These are phyloP conservation scores for Eucriotettix oculatus DNA, from an alignment of 2,888 invertebrate species.

Conservation along the genomic window DNA sequence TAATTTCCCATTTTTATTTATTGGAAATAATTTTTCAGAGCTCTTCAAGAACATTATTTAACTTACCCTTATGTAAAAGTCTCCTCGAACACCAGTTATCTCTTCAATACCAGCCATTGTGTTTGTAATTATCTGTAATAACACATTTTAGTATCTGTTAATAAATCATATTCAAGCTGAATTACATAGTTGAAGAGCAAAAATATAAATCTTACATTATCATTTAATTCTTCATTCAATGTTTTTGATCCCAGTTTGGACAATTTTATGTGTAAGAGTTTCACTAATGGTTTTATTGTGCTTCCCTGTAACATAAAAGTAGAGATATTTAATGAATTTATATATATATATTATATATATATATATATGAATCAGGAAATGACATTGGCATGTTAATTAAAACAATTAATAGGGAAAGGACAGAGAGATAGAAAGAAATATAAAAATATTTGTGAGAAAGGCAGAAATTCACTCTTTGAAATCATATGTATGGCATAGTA, in stretches of 20 bases:
- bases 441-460: no score
- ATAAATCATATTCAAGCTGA: background rate
- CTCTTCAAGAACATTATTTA: background rate
- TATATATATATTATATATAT: no score
- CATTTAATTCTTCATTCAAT: constrained; percentile 36
- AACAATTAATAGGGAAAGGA: no score
- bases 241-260: constrained; percentile 24
- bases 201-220: constrained; percentile 24
- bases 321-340: background rate
- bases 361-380: no score
- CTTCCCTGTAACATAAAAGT: constrained; percentile 29
- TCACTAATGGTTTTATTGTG: constrained; percentile 40
- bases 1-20: no score
- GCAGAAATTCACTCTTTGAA: no score
- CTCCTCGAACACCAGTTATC: constrained; percentile 33
- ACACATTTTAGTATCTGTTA: background rate
- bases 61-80: constrained; percentile 25
- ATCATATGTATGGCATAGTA: no score
- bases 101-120: constrained; percentile 40
- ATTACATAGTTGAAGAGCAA: background rate
- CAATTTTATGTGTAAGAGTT: constrained; percentile 32
- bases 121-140: constrained; percentile 33
- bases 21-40: no score
- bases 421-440: no score
- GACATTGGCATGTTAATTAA: no score